phyloP scores from a whole-genome alignment of 2,797 vertebrate species.

The Falco berigora region DNA sequence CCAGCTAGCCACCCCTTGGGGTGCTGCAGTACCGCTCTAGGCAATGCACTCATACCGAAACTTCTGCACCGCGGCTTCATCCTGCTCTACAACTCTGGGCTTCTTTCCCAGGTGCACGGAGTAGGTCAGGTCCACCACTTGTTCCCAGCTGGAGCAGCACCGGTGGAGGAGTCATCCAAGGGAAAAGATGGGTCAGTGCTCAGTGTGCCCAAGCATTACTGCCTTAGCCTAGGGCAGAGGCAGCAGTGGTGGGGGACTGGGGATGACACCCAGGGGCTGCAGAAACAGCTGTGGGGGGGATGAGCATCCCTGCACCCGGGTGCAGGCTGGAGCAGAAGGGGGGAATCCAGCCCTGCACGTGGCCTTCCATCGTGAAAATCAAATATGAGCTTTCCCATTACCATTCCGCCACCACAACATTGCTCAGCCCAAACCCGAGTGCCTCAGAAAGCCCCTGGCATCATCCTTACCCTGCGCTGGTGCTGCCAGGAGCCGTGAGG shows the following conservation, averaged over 20 bases:
- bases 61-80: conserved; percentile 82
- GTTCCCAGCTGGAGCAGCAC: conserved; percentile 82
- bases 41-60: conserved; percentile 75
- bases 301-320: neutral
- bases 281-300: neutral
- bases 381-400: neutral
- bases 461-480: neutral
- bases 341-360: neutral
- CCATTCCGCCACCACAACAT: accelerated
- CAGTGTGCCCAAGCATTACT: neutral
- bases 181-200: neutral
- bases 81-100: conserved; percentile 76
- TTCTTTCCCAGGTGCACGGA: conserved; percentile 80
- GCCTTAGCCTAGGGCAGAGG: neutral
- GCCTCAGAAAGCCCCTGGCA: accelerated
- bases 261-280: neutral
- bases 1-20: accelerated
- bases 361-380: neutral
- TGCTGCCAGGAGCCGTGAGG: neutral
- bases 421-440: neutral
- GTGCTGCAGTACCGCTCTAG: neutral
- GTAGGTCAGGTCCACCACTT: conserved; percentile 89
- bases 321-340: neutral
- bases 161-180: neutral
- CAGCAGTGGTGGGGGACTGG: neutral